phyloP scores from a whole-genome alignment of 2,888 invertebrate species.

The Scaptodrosophila latifasciaeformis region DNA sequence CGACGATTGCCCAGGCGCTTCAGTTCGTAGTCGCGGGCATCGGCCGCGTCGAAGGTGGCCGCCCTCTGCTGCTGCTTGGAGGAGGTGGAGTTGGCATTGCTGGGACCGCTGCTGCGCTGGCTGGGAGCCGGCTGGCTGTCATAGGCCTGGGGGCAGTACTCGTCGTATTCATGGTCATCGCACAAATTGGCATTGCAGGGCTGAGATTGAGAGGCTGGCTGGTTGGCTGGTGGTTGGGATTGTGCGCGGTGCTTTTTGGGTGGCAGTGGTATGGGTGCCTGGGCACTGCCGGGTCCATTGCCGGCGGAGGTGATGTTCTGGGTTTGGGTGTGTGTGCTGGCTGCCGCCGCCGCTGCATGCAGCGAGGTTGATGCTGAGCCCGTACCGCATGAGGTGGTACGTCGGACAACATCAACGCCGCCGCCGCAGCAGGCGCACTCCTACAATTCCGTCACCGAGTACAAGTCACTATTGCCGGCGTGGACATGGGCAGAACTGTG shows the following conservation, averaged over 20 bases:
- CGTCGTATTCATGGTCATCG: slow-evolving; percentile 73
- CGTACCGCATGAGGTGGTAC: slow-evolving; percentile 57
- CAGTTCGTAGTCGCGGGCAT: slow-evolving; percentile 72
- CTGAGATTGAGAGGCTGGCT: too few species aligned
- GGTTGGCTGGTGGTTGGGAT: slow-evolving; percentile 15
- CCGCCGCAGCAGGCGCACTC: slow-evolving; percentile 76
- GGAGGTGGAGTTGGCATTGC: too few species aligned
- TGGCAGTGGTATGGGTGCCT: slow-evolving; percentile 61
- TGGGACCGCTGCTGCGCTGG: slow-evolving; percentile 23
- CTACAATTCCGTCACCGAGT: slow-evolving; percentile 85
- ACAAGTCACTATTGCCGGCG: slow-evolving; percentile 78
- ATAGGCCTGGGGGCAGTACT: slow-evolving; percentile 69
- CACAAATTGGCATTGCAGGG: slow-evolving; percentile 66
- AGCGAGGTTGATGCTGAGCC: slow-evolving; percentile 64
- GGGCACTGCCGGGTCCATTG: slow-evolving; percentile 40
- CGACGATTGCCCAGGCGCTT: slow-evolving; percentile 71
- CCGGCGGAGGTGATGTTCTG: slow-evolving; percentile 43
- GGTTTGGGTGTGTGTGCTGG: slow-evolving; percentile 7
- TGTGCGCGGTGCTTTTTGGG: slow-evolving; percentile 58
- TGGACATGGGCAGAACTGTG: too few species aligned
- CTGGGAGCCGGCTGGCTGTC: slow-evolving; percentile 33
- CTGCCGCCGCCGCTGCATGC: slow-evolving; percentile 56
- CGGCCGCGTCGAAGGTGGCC: slow-evolving; percentile 72
- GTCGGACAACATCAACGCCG: slow-evolving; percentile 74
- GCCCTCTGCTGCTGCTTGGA: slow-evolving; percentile 52